Base-by-base conservation (phyloP, 1,140 invertebrate species). In the Sarcophaga bullata region DNA sequence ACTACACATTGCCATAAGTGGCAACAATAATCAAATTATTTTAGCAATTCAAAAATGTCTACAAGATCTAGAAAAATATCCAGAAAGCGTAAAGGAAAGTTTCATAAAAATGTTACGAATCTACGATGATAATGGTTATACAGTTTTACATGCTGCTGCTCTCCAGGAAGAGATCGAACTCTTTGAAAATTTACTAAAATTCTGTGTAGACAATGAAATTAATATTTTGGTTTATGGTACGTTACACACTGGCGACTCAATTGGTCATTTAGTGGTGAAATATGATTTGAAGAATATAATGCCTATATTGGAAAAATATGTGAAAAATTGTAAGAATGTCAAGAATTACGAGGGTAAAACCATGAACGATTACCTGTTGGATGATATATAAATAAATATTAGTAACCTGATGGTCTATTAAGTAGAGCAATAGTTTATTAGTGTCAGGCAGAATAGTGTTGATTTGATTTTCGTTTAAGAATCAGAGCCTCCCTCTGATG, bases 231-330 rank as follows among this genome's bases (percentile, higher is more conserved):
- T 52, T 6, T 78, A 25, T 52, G 75, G 50, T 25, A 48, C 50
- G 19, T 25, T 78, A 48, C 48, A 48, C 0, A 52, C n/a, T 52
- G 75, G 75, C 25, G 75, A 78, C 50, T 78, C 75, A 3, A 49
- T 78, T 8, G 75, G n/a, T 3, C 75, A 78, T 78, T 78, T 78
- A 25, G 75, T 9, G 48, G 75, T 50, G 10, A 78, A 78, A 50
- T 19, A 49, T 10, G 25, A 78, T n/a, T 17, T 50, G 3, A 11
- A 7, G 48, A 1, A 0, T 3, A 78, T 78, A 3, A 3, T 15
- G 4, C 0, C 9, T 9, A 5, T 78, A 13, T 5, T 76, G 0
- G 3, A 52, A 17, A 52, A 78, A 52, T 52, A 78, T 78, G 9
- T 78, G 4, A 48, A 48, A 37, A 50, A 78, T 52, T 78, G 25